These are phyloP conservation scores for Equus przewalskii DNA, from an alignment of 2,113 vertebrate genomes.

Conservation along the genomic window DNA sequence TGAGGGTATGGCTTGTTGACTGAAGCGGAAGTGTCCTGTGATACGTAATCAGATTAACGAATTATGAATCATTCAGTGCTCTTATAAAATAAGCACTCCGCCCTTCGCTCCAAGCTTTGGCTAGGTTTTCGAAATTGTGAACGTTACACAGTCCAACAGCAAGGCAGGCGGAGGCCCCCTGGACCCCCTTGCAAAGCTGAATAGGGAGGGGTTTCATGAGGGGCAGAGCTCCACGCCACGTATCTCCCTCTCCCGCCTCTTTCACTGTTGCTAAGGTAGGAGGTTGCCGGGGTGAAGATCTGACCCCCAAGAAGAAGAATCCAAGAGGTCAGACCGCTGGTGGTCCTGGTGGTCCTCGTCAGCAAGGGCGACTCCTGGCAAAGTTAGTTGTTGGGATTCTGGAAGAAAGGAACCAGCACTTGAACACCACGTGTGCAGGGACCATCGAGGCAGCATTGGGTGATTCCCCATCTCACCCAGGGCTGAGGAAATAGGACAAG, in stretches of 20 bases:
- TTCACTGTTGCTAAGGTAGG: background rate
- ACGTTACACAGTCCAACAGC: rapidly evolving
- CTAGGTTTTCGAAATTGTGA: background rate
- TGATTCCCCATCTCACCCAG: rapidly evolving
- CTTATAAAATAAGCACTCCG: rapidly evolving
- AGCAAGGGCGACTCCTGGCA: rapidly evolving
- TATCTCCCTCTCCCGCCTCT: background rate
- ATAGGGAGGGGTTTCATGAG: background rate
- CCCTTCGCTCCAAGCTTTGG: rapidly evolving
- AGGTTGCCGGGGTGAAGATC: background rate
- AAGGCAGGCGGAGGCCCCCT: rapidly evolving
- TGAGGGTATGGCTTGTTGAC: background rate
- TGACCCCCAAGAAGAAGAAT: background rate
- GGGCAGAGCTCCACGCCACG: rapidly evolving
- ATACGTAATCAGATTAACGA: rapidly evolving
- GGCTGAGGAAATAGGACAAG: rapidly evolving
- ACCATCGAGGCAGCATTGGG: rapidly evolving
- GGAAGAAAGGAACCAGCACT: background rate
- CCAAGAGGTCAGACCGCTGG: background rate
- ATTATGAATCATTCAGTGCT: rapidly evolving
- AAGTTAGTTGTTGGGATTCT: background rate
- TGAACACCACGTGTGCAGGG: rapidly evolving
- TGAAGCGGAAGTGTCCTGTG: background rate
- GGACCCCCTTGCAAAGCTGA: background rate
- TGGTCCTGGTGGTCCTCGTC: rapidly evolving